Evolutionary conservation across 2,113 vertebrate species (phyloP).

Genomic region (Halichoeres trimaculatus): DNA sequence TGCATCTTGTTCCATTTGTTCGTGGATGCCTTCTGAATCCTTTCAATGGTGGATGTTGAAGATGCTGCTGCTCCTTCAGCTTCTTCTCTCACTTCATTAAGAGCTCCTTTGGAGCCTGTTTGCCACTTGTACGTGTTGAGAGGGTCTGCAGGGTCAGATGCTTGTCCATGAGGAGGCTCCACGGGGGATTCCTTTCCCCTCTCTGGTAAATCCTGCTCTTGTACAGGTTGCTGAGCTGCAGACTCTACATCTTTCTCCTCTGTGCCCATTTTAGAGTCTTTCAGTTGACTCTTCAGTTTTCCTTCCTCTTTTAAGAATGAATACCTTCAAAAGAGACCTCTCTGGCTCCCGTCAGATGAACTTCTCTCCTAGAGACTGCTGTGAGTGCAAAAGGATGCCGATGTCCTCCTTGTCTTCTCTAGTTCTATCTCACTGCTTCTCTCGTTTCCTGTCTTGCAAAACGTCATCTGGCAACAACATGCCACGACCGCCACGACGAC

Average conservation of each 20-base stretch:
- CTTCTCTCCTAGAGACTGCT: background rate
- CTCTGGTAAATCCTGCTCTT: constrained; percentile 56
- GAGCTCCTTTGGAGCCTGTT: constrained; percentile 70
- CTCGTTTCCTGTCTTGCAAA: constrained; percentile 74
- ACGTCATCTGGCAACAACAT: constrained; percentile 45
- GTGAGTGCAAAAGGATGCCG: constrained; percentile 2
- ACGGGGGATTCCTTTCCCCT: constrained; percentile 56
- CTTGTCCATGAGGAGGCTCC: constrained; percentile 42
- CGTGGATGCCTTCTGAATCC: constrained; percentile 71
- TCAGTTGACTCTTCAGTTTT: background rate
- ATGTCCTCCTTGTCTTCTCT: background rate
- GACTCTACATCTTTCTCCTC: constrained; percentile 74
- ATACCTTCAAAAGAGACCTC: constrained; percentile 8
- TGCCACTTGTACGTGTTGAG: constrained; percentile 84
- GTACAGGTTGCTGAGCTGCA: constrained; percentile 43
- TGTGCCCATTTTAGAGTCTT: constrained; percentile 73
- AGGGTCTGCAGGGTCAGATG: constrained; percentile 57
- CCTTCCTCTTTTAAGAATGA: constrained; percentile 9
- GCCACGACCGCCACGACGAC: background rate
- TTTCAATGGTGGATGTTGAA: constrained; percentile 52
- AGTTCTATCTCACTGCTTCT: constrained; percentile 21
- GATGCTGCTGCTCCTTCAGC: constrained; percentile 29
- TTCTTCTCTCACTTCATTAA: constrained; percentile 56
- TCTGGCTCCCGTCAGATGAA: background rate
- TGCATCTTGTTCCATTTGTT: constrained; percentile 85